These are phyloP conservation scores for Acrocephalus kingi DNA, from an alignment of 2,113 vertebrate species.

Conservation along the genomic window DNA sequence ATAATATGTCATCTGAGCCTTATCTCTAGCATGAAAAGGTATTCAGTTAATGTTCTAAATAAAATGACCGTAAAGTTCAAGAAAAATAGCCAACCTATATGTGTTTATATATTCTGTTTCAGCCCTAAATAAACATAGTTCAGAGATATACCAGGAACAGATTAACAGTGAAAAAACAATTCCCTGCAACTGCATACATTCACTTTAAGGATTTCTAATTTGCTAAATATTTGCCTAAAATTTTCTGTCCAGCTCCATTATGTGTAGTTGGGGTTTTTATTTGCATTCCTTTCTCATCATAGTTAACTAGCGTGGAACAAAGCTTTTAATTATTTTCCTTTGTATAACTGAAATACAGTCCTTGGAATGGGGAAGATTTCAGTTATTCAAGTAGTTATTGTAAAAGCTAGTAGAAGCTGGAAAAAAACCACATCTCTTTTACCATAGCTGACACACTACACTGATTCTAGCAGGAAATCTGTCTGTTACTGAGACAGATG, in stretches of 20 bases:
- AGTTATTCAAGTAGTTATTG: slow-evolving; percentile 26
- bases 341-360: background rate
- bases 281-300: background rate
- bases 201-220: slow-evolving; percentile 1
- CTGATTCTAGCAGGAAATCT: slow-evolving; percentile 66
- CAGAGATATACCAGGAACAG: background rate
- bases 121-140: background rate
- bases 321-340: slow-evolving; percentile 12
- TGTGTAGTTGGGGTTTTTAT: background rate
- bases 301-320: background rate
- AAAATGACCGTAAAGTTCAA: background rate
- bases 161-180: background rate
- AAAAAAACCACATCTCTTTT: slow-evolving; percentile 1
- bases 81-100: background rate
- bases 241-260: background rate
- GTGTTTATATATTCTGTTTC: background rate
- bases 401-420: slow-evolving; percentile 30
- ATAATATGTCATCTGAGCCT: background rate
- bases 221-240: background rate
- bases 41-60: background rate
- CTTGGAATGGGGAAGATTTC: background rate
- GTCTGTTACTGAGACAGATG: slow-evolving; percentile 76
- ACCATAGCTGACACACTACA: slow-evolving; percentile 41
- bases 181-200: background rate
- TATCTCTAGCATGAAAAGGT: background rate